Conservation (phyloP, 2,113 vertebrate species). For the Plestiodon gilberti region DNA sequence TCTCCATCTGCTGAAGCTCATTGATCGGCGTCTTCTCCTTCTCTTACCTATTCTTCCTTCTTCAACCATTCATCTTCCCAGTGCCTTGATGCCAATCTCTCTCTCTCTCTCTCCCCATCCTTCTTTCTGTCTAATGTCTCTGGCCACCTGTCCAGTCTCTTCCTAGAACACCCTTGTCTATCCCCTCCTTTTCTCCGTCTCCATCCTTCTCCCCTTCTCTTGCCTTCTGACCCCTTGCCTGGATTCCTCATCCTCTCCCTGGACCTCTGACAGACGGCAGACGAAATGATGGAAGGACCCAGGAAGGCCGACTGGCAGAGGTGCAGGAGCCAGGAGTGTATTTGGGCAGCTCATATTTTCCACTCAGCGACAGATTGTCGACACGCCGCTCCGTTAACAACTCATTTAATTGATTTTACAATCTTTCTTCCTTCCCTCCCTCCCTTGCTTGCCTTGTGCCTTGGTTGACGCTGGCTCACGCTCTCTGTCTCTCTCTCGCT, state of each 20-base stretch:
- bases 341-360: slow-evolving; percentile 31
- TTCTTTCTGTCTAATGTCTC: no score
- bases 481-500: not conserved
- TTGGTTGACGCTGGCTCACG: not conserved
- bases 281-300: not conserved
- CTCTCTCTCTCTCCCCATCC: no score
- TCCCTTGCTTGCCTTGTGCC: not conserved
- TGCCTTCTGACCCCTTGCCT: not conserved
- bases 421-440: slow-evolving; percentile 51
- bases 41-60: no score
- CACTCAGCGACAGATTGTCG: slow-evolving; percentile 10
- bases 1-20: no score
- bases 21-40: no score
- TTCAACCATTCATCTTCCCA: no score
- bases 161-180: no score
- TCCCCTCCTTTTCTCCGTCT: not conserved
- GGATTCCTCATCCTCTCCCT: not conserved
- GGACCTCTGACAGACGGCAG: not conserved
- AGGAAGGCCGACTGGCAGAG: not conserved
- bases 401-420: slow-evolving; percentile 54
- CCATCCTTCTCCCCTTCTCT: not conserved
- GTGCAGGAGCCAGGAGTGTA: slow-evolving; percentile 10
- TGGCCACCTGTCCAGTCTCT: no score
- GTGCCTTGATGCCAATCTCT: no score
- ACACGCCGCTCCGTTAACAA: slow-evolving; percentile 34